Evolutionary conservation across 2,113 vertebrate species (phyloP).

Genomic region (Connochaetes taurinus): DNA sequence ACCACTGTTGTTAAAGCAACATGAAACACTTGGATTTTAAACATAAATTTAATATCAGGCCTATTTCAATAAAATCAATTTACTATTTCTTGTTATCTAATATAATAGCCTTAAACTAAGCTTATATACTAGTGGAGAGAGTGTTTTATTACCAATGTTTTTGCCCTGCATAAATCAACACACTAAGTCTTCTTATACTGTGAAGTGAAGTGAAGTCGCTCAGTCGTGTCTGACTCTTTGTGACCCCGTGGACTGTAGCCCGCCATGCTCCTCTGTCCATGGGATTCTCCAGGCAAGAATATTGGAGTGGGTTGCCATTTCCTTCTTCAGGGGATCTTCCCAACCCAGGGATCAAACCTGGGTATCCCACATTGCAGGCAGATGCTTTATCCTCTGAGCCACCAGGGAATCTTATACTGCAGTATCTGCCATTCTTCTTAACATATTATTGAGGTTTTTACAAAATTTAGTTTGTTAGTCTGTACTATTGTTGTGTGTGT

Average conservation of each 20-base stretch:
- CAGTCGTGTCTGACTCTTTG: too few relatives aligned
- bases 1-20: background rate
- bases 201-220: too few relatives aligned
- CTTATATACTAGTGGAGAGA: background rate
- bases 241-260: rapidly evolving
- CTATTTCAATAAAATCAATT: background rate
- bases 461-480: background rate
- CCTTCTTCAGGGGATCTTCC: too few relatives aligned
- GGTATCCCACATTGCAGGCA: too few relatives aligned
- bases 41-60: background rate
- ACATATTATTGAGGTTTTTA: background rate
- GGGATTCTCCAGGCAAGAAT: too few relatives aligned
- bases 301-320: too few relatives aligned
- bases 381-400: too few relatives aligned
- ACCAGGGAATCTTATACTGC: background rate
- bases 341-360: too few relatives aligned
- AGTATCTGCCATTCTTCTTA: background rate
- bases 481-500: background rate
- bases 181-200: background rate
- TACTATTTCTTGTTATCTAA: background rate
- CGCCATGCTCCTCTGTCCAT: too few relatives aligned
- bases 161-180: background rate
- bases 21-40: background rate
- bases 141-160: background rate
- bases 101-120: background rate